phyloP scores from a whole-genome alignment of 2,113 vertebrate species.

The Lophochroa leadbeateri region DNA sequence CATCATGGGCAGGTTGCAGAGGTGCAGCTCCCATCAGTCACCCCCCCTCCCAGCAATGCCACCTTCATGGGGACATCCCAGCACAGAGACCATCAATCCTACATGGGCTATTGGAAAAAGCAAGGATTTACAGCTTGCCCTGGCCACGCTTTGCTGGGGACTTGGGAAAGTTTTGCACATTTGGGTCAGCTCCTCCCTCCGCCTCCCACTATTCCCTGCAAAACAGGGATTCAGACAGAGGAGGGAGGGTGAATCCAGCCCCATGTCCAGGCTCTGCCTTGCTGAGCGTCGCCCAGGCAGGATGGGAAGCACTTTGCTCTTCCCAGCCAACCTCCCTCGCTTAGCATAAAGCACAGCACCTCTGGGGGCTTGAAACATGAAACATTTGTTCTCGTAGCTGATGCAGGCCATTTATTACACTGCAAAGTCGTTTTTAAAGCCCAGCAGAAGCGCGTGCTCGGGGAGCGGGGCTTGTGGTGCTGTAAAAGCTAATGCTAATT shows the following conservation, averaged over 20 bases:
- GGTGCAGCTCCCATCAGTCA: background rate
- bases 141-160: rapidly evolving
- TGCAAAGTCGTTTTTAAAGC: background rate
- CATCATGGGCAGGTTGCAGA: background rate
- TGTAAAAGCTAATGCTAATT: slow-evolving; percentile 22
- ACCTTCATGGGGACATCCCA: rapidly evolving
- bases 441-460: background rate
- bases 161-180: background rate
- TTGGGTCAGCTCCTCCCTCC: background rate
- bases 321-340: background rate
- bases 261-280: background rate
- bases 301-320: background rate
- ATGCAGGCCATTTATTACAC: background rate
- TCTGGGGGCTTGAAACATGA: background rate
- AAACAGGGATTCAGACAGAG: background rate
- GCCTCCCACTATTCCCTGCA: background rate
- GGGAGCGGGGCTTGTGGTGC: background rate
- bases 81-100: background rate
- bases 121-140: background rate
- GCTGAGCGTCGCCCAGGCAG: background rate
- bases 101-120: background rate
- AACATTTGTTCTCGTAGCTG: background rate
- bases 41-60: background rate
- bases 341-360: background rate
- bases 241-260: background rate